These are phyloP conservation scores for Bolinopsis microptera DNA, from an alignment of 37 sponge, comb jelly and placozoan genomes.

Conservation along the genomic window DNA sequence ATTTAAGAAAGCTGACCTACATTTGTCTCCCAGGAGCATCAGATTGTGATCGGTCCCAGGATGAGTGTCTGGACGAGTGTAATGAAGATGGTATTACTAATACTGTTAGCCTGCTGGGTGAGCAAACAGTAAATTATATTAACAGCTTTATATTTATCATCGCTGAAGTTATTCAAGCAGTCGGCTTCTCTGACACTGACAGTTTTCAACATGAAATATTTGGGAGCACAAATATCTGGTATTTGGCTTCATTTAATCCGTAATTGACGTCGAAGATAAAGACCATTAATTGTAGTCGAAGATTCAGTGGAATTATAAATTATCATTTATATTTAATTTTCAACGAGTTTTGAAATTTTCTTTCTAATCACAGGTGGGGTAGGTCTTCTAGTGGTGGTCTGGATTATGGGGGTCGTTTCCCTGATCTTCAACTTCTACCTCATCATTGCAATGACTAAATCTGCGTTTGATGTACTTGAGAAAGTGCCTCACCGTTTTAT, in stretches of 20 bases:
- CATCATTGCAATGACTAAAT: conserved; percentile 5
- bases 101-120: background rate
- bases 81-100: conserved; percentile 3
- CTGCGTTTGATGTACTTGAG: background rate
- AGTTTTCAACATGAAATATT: too few species aligned
- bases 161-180: too few species aligned
- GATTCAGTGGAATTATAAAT: too few species aligned
- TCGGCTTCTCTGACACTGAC: too few species aligned
- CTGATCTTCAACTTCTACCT: conserved; percentile 42
- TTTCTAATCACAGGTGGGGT: background rate
- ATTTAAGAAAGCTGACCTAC: too few species aligned
- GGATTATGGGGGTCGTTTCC: conserved; percentile 45
- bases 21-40: conserved; percentile 51
- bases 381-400: conserved; percentile 7
- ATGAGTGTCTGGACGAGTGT: conserved; percentile 27
- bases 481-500: conserved; percentile 42
- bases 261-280: too few species aligned
- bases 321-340: too few species aligned
- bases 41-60: conserved; percentile 25
- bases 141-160: too few species aligned
- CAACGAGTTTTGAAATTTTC: too few species aligned
- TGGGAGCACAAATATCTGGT: too few species aligned
- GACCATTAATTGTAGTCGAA: too few species aligned
- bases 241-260: too few species aligned
- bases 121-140: background rate